Base-by-base conservation (phyloP, 2,888 invertebrate genomes). In the Stramonita haemastoma region DNA sequence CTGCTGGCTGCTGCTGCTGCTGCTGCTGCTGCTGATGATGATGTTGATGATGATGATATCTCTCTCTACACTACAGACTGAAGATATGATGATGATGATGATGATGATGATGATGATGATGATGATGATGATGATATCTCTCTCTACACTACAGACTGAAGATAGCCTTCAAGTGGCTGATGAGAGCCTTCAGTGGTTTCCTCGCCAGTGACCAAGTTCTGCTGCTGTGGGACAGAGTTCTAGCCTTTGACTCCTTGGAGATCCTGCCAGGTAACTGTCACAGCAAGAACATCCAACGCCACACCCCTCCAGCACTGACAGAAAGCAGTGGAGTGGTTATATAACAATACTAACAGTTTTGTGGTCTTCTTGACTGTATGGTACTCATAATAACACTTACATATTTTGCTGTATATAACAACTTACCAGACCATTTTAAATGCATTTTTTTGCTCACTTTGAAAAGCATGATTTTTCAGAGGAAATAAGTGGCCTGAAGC, bases 151-250 rank as follows among this genome's bases (percentile, higher is more conserved):
- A 91, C 93, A 99, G 99, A 4, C 97, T 99, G 89, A 97, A 98
- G 94, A 97, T 99, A 56, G 98, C 98, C 0, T 98, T 99, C 96
- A 99, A 99, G 96, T 99, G 99, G 99, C 96, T 99, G 85, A 99
- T 99, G 97, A 97, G 99, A 92, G 99, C 98, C 1, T 99, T 99
- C 96, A 98, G 99, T 94, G 99, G 99, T 0, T 98, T 98, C 95
- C 96, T 99, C 86, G 98, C 98, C 0, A 98, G 98, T 0, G 98
- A 98, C 94, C 99, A 99, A 96, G 97, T 99, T 0, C 96, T 99
- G 5, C 97, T 98, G 81, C 96, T 99, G 26, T 99, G 99, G 99
- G 99, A 99, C 96, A 97, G 98, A 93, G 97, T 98, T 89, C 97
- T 99, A 22, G 99, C 98, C 6, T 98, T 98, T 95, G 98, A 99